Percentiles rank a stretch among this genome's conserved stretches.
These are phyloP conservation scores for Cyanoderma ruficeps DNA, from an alignment of 2,113 vertebrate genomes.

Conservation along the genomic window DNA sequence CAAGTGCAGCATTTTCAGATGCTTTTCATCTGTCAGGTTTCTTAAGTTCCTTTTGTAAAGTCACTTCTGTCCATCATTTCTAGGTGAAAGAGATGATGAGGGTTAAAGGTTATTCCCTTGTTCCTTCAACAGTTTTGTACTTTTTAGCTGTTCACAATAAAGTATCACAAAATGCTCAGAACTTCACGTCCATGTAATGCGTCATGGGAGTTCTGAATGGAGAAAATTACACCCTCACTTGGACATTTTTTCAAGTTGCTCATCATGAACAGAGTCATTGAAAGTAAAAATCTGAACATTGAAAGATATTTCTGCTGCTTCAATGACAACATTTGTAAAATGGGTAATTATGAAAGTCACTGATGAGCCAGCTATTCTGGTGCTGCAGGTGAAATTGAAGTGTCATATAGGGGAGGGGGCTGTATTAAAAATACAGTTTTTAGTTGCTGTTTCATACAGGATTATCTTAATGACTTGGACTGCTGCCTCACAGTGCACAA, in stretches of 20 bases:
- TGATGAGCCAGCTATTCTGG: background rate
- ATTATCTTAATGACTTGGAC: background rate
- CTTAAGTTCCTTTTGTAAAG: background rate
- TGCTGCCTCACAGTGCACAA: background rate
- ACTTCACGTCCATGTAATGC: fast-evolving
- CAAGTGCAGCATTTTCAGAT: background rate
- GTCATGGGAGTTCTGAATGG: background rate
- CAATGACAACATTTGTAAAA: background rate
- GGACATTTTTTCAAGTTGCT: background rate
- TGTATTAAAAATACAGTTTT: fast-evolving
- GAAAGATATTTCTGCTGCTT: background rate
- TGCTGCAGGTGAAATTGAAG: background rate
- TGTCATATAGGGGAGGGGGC: background rate
- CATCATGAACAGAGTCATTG: background rate
- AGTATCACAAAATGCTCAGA: background rate
- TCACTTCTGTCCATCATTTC: background rate
- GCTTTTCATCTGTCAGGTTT: background rate
- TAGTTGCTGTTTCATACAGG: background rate
- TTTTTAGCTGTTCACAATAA: background rate
- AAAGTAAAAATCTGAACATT: background rate
- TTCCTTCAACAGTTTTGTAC: background rate
- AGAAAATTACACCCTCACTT: background rate
- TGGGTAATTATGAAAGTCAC: background rate
- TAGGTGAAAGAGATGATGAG: background rate
- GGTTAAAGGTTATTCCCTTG: background rate